Evolutionary conservation across 2,113 vertebrate species (phyloP), one percentile per base, ranked within the genome.

Genomic region (Bufo bufo): DNA sequence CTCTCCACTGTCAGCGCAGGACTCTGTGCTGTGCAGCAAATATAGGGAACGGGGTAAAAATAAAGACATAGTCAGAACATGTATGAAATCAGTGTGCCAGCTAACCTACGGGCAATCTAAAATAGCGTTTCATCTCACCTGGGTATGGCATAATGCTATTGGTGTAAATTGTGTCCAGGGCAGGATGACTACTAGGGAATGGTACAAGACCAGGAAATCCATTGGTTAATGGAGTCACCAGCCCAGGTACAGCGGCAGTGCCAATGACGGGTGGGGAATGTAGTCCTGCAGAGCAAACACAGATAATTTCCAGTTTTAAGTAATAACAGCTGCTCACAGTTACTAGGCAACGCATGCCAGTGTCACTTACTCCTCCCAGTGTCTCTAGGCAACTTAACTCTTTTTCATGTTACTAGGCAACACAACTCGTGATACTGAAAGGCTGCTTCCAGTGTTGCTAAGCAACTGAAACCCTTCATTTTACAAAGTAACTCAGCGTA

Each of bases 111-210:
- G 45, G 6, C 5, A 10, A 2, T 13, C 2, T 8, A 14, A 17
- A 17, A 43, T 50, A 3, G 6, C 12, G 4, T 63, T 3, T 58
- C 54, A 8, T 49, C 87, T 84, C 94, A 96, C 96, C 95, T 93
- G 98, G 96, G 93, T 99, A 99, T 50, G 98, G 96, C 74, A 97
- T 94, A 87, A 99, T 95, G 90, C 98, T 97, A 0, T 99, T 99
- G 93, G 97, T 96, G 93, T 99, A 99, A 89, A 99, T 93, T 0
- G 97, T 95, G 94, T 99, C 98, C 92, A 99, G 94, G 52, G 97
- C 92, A 0, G 97, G 97, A 92, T 99, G 98, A 84, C 96, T 96
- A 0, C 96, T 97, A 71, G 97, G 96, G 92, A 98, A 97, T 83
- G 98, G 97, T 58, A 97, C 96, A 52, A 99, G 96, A 63, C 98